Evolutionary conservation across 2,888 invertebrate genomes (phyloP), one percentile per base, ranked within the genome.

Genomic region (Kuschelorhynchus macadamiae): DNA sequence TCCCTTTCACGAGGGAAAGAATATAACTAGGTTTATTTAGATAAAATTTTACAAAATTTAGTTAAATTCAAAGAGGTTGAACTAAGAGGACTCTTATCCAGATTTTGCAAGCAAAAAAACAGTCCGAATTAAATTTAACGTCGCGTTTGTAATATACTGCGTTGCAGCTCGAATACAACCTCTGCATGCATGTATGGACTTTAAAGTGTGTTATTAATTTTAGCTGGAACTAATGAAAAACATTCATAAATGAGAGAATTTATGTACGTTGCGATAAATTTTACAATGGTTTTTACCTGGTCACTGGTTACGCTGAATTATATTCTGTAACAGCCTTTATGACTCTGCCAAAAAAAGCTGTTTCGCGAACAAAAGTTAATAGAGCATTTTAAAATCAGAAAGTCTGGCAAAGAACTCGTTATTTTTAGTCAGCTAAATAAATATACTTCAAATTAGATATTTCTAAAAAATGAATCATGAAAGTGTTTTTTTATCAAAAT

Each of bases 251-350:
- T 20, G 25, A 12, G 42, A 56, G 39, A 56, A 42, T 55, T 55
- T 55, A 55, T 55, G 39, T 55, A 25, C 16, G 21, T n/a, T 42
- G 30, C 41, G 20, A 41, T 56, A 56, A 39, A 56, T 56, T 56
- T 56, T 41, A 42, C 42, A 30, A 12, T 1, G 30, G n/a, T 42
- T 41, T 56, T 56, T 18, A 52, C 36, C 52, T 17, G 18, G 17
- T 44, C 8, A 18, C 30, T 52, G 11, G 36, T 47, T 12, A 30
- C 14, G 25, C 49, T 50, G n/a, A 33, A 33, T 50, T 52, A 36
- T n/a, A 52, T 14, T 11, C 5, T 17, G 33, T 11, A 30, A 30
- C 16, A 5, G 16, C 32, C 17, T 16, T 32, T 17, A 25, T 32
- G n/a, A 32, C 52, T 30, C n/a, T 17, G 17, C 36, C 36, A 5